Percentiles rank a stretch among this genome's conserved stretches.
These are phyloP conservation scores for Bufo bufo DNA, from an alignment of 2,113 vertebrate species.

Conservation along the genomic window DNA sequence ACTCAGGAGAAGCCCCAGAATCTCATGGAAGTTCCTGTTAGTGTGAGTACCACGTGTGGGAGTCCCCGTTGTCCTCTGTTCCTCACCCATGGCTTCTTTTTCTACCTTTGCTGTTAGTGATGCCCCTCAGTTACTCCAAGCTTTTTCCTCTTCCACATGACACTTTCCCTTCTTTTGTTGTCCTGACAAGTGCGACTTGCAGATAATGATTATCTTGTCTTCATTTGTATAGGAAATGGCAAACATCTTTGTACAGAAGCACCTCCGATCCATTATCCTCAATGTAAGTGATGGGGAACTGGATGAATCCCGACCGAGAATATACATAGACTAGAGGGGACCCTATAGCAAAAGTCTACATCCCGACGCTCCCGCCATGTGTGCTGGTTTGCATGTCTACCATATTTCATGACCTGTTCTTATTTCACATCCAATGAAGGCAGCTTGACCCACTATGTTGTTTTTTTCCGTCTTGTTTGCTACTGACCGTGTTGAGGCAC, in stretches of 20 bases:
- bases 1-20: constrained; percentile 88
- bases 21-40: constrained; percentile 90
- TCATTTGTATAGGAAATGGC: constrained; percentile 88
- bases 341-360: background rate
- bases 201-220: constrained; percentile 57
- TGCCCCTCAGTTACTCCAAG: background rate
- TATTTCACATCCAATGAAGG: too few species aligned
- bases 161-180: background rate
- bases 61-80: constrained; percentile 16
- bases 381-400: too few species aligned
- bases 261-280: constrained; percentile 94
- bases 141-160: background rate
- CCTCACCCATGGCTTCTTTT: background rate
- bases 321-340: background rate
- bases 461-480: background rate
- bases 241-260: constrained; percentile 94
- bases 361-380: background rate
- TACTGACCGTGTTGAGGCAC: background rate
- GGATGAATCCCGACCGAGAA: background rate
- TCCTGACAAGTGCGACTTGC: constrained; percentile 50
- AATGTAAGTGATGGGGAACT: constrained; percentile 81
- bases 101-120: background rate
- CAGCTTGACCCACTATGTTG: background rate
- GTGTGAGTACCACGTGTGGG: constrained; percentile 82
- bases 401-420: too few species aligned